phyloP scores from a whole-genome alignment of 2,113 vertebrate species.

The Naja naja region DNA sequence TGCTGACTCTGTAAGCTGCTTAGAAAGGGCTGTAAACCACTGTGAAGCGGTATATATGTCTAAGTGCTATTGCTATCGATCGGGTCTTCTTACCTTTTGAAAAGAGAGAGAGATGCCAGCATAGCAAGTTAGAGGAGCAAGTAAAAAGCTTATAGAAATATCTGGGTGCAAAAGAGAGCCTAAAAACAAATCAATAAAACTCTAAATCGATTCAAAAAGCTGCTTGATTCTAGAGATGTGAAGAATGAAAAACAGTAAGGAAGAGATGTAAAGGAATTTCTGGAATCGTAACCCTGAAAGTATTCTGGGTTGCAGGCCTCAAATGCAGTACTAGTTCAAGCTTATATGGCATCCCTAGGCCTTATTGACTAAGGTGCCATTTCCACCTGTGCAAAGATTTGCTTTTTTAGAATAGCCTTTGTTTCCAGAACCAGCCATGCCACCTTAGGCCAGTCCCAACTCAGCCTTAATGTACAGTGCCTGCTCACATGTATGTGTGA shows the following conservation, averaged over 20 bases:
- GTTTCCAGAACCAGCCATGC: neutral
- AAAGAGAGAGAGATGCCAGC: neutral
- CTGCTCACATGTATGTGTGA: neutral
- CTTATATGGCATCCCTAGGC: neutral
- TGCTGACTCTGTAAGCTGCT: too few relatives aligned
- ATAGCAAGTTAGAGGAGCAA: neutral
- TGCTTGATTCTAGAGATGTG: neutral
- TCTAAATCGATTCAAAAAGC: neutral
- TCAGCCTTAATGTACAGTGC: neutral
- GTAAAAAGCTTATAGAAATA: neutral
- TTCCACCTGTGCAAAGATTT: neutral
- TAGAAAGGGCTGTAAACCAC: too few relatives aligned
- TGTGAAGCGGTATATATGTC: too few relatives aligned
- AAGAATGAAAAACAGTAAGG: neutral
- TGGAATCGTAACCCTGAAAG: neutral
- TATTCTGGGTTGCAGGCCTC: neutral
- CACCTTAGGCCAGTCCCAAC: neutral
- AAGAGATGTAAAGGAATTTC: neutral
- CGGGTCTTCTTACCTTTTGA: neutral
- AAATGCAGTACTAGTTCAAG: neutral
- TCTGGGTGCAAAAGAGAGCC: neutral
- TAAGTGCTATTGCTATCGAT: neutral
- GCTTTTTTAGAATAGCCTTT: neutral
- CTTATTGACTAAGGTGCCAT: neutral
- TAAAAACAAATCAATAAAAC: neutral